Percentiles rank a stretch among this genome's conserved stretches.
Evolutionary conservation across 2,797 vertebrate species (phyloP).

Genomic region (Astyanax mexicanus): DNA sequence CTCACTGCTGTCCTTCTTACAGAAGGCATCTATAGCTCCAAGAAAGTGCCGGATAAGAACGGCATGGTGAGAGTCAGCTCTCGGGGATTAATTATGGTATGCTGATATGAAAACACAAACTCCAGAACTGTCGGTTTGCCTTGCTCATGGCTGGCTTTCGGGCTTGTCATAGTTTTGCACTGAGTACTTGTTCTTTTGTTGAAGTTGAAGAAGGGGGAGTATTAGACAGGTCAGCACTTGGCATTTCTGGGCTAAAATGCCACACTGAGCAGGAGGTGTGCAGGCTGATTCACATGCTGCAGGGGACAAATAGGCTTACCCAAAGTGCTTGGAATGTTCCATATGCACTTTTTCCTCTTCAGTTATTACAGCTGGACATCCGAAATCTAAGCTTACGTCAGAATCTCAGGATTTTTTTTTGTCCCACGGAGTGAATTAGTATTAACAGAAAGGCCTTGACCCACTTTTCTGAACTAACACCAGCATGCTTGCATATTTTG

Average conservation of each 20-base stretch:
- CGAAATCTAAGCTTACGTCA: too few relatives aligned
- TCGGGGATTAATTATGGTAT: slow-evolving; percentile 55
- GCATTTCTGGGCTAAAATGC: slow-evolving; percentile 20
- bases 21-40: slow-evolving; percentile 45
- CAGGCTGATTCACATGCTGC: not conserved
- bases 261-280: not conserved
- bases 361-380: too few relatives aligned
- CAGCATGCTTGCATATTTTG: too few relatives aligned
- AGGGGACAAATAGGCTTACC: too few relatives aligned
- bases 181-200: slow-evolving; percentile 24
- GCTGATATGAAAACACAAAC: slow-evolving; percentile 51
- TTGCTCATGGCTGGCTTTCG: slow-evolving; percentile 30
- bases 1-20: slow-evolving; percentile 48
- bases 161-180: slow-evolving; percentile 22
- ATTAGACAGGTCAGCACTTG: slow-evolving; percentile 31
- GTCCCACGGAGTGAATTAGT: too few relatives aligned
- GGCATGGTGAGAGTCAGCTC: slow-evolving; percentile 30
- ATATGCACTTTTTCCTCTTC: too few relatives aligned
- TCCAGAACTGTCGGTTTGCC: slow-evolving; percentile 15
- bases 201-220: slow-evolving; percentile 24
- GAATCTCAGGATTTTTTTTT: too few relatives aligned
- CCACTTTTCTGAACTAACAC: too few relatives aligned
- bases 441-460: too few relatives aligned
- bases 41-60: slow-evolving; percentile 45
- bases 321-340: too few relatives aligned